Conservation (phyloP, 2,113 vertebrate species). For the Lynx canadensis region DNA sequence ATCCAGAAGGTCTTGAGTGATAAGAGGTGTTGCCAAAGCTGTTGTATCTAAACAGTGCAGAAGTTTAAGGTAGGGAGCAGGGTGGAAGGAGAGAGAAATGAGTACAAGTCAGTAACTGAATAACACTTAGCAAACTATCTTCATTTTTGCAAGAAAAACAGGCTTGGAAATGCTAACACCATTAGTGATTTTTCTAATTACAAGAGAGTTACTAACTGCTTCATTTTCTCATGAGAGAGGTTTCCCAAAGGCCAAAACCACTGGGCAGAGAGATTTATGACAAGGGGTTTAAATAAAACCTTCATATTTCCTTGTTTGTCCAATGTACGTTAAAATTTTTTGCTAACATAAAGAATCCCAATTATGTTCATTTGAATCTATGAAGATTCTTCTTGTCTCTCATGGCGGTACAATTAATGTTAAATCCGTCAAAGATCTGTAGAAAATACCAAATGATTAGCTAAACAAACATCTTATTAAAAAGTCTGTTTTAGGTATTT, state of each 20-base stretch:
- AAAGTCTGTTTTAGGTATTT: slow-evolving; percentile 61
- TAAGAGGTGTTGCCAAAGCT: slow-evolving; percentile 85
- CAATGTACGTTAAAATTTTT: background rate
- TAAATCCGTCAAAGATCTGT: slow-evolving; percentile 34
- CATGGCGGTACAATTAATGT: slow-evolving; percentile 12
- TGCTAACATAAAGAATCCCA: slow-evolving; percentile 57
- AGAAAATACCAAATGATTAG: slow-evolving; percentile 57
- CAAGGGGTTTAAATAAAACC: slow-evolving; percentile 44
- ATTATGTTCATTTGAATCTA: slow-evolving; percentile 64
- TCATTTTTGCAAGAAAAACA: background rate
- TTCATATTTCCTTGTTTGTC: background rate
- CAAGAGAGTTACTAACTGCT: slow-evolving; percentile 50
- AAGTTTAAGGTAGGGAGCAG: background rate
- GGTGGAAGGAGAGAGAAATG: slow-evolving; percentile 55
- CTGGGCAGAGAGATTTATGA: background rate
- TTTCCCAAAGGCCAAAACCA: slow-evolving; percentile 25
- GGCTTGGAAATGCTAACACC: background rate
- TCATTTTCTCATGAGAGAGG: slow-evolving; percentile 36
- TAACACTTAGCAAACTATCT: background rate
- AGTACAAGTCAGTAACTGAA: slow-evolving; percentile 13
- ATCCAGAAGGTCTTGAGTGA: slow-evolving; percentile 84
- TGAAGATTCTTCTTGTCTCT: slow-evolving; percentile 34
- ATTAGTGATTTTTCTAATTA: background rate
- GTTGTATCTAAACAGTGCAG: slow-evolving; percentile 85
- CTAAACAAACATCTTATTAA: slow-evolving; percentile 54